Evolutionary conservation across 2,888 invertebrate genomes (phyloP), one percentile per base, ranked within the genome.

Genomic region (Lydus trimaculatus): DNA sequence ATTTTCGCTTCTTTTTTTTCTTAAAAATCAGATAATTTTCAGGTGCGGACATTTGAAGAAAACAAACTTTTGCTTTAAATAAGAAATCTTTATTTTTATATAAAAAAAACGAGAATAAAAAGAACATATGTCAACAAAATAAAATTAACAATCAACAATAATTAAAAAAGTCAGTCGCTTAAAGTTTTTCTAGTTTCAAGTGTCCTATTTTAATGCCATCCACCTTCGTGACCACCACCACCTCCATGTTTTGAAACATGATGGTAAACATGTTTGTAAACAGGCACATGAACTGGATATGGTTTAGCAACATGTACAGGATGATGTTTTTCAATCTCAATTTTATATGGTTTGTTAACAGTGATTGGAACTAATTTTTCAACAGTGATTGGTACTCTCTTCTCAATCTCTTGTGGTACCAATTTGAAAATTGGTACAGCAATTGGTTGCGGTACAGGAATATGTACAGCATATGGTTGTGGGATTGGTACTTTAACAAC

Each of bases 311-410:
- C 78, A 69, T 83, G 77, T 58, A 92, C 89, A 81, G 90, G 91
- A 61, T 92, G 91, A 81, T 89, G 92, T 86, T 92, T 93, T 73
- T 92, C 90, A 33, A 93, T 91, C 83, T 91, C 90, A 6, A 93
- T 91, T 76, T 92, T 92, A 87, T 92, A 92, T 5, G 92, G 93
- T 80, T 90, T 92, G 80, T 92, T 91, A 3, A 93, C 89, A 75
- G 91, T 91, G 77, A 92, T 90, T 25, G 91, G 90, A 25, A 90
- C 89, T 28, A 91, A 90, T 79, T 91, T 92, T 80, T 92, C 92
- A 6, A 93, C 91, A 1, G 91, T 90, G 83, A 91, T 91, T 3
- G 92, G 92, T 13, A 93, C 90, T 74, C 90, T 91, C 78, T 91
- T 91, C 78, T 92, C 92, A 65, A 92, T 88, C 71, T 92, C 89